Percentiles rank a stretch among this genome's conserved stretches.
These are phyloP conservation scores for Pagetopsis macropterus DNA, from an alignment of 2,797 vertebrate genomes.

Conservation along the genomic window DNA sequence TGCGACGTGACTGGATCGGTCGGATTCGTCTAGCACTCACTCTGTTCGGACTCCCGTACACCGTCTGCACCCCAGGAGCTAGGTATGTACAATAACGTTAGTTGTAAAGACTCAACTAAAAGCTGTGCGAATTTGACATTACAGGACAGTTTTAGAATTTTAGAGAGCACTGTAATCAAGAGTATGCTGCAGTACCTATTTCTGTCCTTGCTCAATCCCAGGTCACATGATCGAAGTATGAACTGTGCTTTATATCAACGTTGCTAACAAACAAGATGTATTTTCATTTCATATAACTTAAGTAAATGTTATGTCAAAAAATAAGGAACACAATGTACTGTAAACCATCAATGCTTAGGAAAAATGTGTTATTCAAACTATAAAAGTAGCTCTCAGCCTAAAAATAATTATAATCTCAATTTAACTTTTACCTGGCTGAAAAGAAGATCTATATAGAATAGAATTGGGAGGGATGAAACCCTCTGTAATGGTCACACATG, in stretches of 20 bases:
- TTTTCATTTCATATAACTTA: not conserved
- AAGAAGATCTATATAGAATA: too few species aligned
- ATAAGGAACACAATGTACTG: not conserved
- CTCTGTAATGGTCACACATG: too few species aligned
- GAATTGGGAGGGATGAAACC: too few species aligned
- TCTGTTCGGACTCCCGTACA: slow-evolving; percentile 69
- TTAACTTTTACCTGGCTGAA: too few species aligned
- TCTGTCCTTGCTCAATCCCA: not conserved
- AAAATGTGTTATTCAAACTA: not conserved
- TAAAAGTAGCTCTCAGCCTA: not conserved
- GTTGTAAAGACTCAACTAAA: not conserved
- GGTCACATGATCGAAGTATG: not conserved
- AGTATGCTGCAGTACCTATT: not conserved
- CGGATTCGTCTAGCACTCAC: slow-evolving; percentile 73
- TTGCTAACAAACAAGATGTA: not conserved
- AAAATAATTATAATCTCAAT: too few species aligned
- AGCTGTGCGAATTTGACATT: not conserved
- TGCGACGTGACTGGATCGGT: slow-evolving; percentile 49
- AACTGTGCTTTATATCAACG: not conserved
- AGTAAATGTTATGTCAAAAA: not conserved
- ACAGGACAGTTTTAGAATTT: not conserved
- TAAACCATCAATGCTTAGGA: not conserved
- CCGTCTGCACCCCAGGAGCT: slow-evolving; percentile 28
- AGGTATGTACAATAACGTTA: slow-evolving; percentile 56
- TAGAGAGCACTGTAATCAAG: not conserved